Base-by-base conservation (phyloP, 2,113 vertebrate species). In the Atherinomorus stipes region DNA sequence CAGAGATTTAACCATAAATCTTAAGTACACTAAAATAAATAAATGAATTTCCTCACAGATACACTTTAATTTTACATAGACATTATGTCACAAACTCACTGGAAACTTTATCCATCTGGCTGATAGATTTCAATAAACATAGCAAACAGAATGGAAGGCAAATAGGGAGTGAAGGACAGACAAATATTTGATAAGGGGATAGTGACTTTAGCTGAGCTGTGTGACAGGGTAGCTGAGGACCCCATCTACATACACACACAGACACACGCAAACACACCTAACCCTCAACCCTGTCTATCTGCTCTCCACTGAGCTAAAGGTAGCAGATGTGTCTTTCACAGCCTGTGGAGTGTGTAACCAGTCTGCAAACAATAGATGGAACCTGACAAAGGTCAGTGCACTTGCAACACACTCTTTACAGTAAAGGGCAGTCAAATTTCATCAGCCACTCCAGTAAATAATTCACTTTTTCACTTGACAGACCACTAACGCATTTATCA, bases 171-270 rank as follows among this genome's bases (percentile, higher is more conserved):
- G 94, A 96, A 96, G 94, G 94, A 93, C 94, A 92, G 83, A 94
- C 93, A 96, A 96, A 97, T 95, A 96, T 95, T 96, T 96, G 93
- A 94, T 93, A 95, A 94, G 87, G 72, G 89, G 93, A 92, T 90
- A 90, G 84, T 87, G 85, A 93, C 91, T 90, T 81, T 90, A 79
- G 65, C 86, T 85, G 71, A 67, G 71, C 76, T 65, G 71, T 71
- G 71, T 44, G 53, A 82, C 79, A 76, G 84, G 62, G 71, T 70
- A 67, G 62, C 56, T 50, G 26, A 64, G 69, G 65, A 63, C 76
- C 74, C 79, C 71, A 58, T 64, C 74, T 49, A 68, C 80, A 74
- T 13, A 13, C 66, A 61, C 61, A 71, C 40, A 40, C 51, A 69
- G 58, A 58, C 64, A 56, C 25, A 73, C 70, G 72, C 45, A 71